phyloP scores from a whole-genome alignment of 2,113 vertebrate species.

The Physeter macrocephalus region DNA sequence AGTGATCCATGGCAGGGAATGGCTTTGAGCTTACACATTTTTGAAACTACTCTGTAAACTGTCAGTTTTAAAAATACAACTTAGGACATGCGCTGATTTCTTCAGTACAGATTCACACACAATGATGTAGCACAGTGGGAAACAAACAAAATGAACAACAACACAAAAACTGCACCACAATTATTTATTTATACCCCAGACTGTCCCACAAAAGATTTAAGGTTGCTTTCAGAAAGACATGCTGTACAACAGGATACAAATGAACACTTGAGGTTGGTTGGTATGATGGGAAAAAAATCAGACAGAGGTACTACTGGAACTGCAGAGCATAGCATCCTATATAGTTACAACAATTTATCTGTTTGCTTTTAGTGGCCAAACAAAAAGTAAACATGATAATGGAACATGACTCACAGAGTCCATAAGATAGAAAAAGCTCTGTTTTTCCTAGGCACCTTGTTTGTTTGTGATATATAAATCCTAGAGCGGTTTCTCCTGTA shows the following conservation, averaged over 20 bases:
- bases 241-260: slow-evolving; percentile 5
- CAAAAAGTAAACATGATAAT: slow-evolving; percentile 22
- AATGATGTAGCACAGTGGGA: slow-evolving; percentile 25
- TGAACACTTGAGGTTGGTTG: background rate
- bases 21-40: background rate
- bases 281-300: background rate
- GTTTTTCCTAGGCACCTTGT: background rate
- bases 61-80: slow-evolving; percentile 33
- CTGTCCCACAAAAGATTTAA: slow-evolving; percentile 22
- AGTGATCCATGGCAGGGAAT: background rate
- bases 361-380: background rate
- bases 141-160: slow-evolving; percentile 33
- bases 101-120: slow-evolving; percentile 22
- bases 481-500: background rate
- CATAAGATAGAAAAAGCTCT: background rate
- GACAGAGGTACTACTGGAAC: background rate
- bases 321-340: background rate
- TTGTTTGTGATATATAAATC: background rate
- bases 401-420: background rate
- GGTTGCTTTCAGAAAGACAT: slow-evolving; percentile 14
- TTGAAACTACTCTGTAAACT: slow-evolving; percentile 13
- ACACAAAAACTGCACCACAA: background rate
- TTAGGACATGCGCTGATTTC: background rate
- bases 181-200: slow-evolving; percentile 47
- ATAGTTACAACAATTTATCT: background rate